phyloP scores from a whole-genome alignment of 2,888 invertebrate species.

The Didymodactylos carnosus region DNA sequence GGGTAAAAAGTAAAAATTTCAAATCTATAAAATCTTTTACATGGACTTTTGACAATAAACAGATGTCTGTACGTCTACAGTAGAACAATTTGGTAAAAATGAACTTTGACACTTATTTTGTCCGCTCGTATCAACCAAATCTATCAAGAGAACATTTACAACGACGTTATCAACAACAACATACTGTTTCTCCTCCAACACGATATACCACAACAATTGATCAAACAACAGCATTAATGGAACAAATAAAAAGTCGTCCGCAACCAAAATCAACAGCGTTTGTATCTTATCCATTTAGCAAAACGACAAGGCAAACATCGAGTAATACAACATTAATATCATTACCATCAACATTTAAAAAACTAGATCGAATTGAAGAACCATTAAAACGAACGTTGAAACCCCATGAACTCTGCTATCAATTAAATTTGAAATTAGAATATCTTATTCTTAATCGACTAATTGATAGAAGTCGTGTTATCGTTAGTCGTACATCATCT shows the following conservation, averaged over 20 bases:
- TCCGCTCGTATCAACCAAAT: too few species aligned
- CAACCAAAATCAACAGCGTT: neutral
- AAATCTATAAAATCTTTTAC: too few species aligned
- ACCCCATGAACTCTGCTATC: neutral
- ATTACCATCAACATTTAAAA: too few species aligned
- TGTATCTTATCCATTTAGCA: too few species aligned
- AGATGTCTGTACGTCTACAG: too few species aligned
- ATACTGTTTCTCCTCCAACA: neutral
- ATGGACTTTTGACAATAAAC: too few species aligned
- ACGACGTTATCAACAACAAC: neutral
- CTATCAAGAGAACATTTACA: too few species aligned
- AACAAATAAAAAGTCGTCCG: neutral
- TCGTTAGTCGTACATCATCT: neutral
- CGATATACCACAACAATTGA: neutral
- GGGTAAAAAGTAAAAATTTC: too few species aligned
- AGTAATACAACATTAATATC: neutral
- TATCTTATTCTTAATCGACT: neutral
- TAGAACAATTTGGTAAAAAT: too few species aligned
- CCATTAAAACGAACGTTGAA: neutral
- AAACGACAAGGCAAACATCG: too few species aligned
- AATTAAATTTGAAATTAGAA: neutral
- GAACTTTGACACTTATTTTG: too few species aligned
- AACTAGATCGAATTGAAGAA: too few species aligned
- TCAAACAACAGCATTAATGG: neutral
- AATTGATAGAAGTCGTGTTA: neutral